A percentile compares a stretch with the other conserved stretches of the same genome.
Conservation (phyloP, 2,113 vertebrate species). For the Cichladusa arquata region DNA sequence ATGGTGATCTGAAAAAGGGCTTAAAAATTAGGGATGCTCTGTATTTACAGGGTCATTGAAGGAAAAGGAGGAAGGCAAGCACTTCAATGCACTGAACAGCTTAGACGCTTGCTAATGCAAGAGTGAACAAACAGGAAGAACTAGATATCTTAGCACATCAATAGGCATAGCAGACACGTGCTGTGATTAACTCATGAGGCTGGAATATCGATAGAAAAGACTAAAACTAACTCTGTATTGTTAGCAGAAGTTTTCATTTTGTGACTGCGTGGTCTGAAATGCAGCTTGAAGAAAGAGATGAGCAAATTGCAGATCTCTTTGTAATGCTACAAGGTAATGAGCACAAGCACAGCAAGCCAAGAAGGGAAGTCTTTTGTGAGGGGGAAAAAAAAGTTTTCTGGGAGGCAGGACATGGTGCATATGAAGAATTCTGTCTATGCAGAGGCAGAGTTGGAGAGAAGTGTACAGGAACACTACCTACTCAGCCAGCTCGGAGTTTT, state of each 20-base stretch:
- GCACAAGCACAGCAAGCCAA: not conserved
- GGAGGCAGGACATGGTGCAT: not conserved
- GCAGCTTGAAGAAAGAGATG: not conserved
- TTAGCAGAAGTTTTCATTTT: not conserved
- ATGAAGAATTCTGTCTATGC: not conserved
- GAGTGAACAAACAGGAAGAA: slow-evolving; percentile 28
- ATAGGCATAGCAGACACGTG: not conserved
- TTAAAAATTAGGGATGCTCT: not conserved
- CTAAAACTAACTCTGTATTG: not conserved
- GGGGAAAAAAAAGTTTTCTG: not conserved
- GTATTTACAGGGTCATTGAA: not conserved
- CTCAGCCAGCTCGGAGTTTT: not conserved
- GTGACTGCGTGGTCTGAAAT: not conserved
- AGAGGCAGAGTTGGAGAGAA: not conserved
- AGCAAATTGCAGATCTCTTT: not conserved
- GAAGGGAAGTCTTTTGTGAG: not conserved
- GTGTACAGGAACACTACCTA: rapidly evolving
- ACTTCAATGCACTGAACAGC: not conserved
- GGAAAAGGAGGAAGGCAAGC: not conserved
- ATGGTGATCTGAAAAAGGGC: not conserved
- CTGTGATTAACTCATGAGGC: not conserved
- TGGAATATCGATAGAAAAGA: slow-evolving; percentile 28
- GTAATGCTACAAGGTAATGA: not conserved
- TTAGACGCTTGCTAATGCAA: not conserved
- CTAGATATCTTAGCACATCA: not conserved